Evolutionary conservation across 1,140 invertebrate genomes (phyloP).

Genomic region (Drosophila gunungcola): DNA sequence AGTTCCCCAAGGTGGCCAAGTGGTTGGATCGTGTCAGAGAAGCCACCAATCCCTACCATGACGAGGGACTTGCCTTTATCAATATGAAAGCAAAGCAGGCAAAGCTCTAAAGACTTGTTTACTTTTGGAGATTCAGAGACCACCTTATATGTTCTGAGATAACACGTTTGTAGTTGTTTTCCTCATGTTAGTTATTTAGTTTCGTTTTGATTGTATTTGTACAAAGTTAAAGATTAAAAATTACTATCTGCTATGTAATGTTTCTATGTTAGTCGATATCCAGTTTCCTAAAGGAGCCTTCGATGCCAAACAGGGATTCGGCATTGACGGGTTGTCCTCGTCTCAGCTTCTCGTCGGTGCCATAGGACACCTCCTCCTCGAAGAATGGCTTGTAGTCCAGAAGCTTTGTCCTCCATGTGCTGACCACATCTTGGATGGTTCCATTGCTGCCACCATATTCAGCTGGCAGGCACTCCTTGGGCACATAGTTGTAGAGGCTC

Average conservation of each 20-base stretch:
- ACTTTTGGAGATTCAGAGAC: no score
- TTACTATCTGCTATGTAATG: constrained; percentile 26
- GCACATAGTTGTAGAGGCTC: constrained; percentile 85
- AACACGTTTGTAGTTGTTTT: no score
- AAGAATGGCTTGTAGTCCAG: constrained; percentile 85
- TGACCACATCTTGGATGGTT: constrained; percentile 85
- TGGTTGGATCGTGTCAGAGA: constrained; percentile 89
- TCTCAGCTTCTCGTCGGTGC: constrained; percentile 87
- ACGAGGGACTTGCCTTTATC: constrained; percentile 85
- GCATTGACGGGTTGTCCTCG: constrained; percentile 87
- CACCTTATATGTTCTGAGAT: no score
- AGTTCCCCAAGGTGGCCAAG: constrained; percentile 86
- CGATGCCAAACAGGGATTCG: constrained; percentile 87
- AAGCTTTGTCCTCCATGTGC: constrained; percentile 86
- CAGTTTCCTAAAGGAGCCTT: constrained; percentile 88
- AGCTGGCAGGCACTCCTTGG: constrained; percentile 85
- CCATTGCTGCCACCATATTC: constrained; percentile 87
- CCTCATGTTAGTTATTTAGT: constrained; percentile 15
- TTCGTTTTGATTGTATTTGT: constrained; percentile 47
- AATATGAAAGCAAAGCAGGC: constrained; percentile 45
- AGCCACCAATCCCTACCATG: constrained; percentile 87
- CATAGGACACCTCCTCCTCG: constrained; percentile 86
- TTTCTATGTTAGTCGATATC: constrained; percentile 77
- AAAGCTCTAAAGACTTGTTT: constrained; percentile 35
- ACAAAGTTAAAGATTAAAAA: constrained; percentile 35